Evolutionary conservation across 2,797 vertebrate genomes (phyloP).

Genomic region (Hylomyscus alleni): DNA sequence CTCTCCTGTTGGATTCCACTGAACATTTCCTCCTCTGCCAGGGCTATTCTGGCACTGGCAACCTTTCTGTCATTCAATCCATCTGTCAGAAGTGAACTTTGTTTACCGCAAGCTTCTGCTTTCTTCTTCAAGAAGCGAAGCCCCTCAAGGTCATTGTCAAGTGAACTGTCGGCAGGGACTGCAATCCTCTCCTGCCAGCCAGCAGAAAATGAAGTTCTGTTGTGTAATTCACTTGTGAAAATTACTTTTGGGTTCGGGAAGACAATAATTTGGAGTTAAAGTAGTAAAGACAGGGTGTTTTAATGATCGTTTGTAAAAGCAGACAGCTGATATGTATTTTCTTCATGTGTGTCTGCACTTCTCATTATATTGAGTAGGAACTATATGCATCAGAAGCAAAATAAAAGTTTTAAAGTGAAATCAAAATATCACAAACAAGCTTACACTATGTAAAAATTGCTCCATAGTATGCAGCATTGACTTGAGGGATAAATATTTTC

Average conservation of each 20-base stretch:
- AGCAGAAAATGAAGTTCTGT: conserved; percentile 89
- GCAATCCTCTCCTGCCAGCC: conserved; percentile 90
- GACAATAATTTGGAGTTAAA: conserved; percentile 87
- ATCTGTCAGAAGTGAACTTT: conserved; percentile 99
- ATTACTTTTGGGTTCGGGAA: conserved; percentile 84
- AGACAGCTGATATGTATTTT: conserved; percentile 84
- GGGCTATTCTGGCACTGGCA: conserved; percentile 99
- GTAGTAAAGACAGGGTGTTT: conserved; percentile 84
- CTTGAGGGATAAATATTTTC: conserved; percentile 83
- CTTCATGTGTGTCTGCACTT: conserved; percentile 76
- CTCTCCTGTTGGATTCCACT: conserved; percentile 99
- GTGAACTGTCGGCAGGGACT: conserved; percentile 93
- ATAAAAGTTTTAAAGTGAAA: conserved; percentile 85
- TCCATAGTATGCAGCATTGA: conserved; percentile 80
- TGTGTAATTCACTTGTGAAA: conserved; percentile 87
- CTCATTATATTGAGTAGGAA: conserved; percentile 81
- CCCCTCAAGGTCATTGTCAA: conserved; percentile 97
- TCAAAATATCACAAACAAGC: conserved; percentile 84
- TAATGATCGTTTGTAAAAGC: conserved; percentile 86
- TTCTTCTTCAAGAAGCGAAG: conserved; percentile 99
- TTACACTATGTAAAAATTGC: conserved; percentile 81
- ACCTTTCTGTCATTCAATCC: conserved; percentile 99
- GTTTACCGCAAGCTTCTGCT: conserved; percentile 99
- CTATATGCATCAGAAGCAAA: conserved; percentile 79
- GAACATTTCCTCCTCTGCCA: conserved; percentile 98